These are phyloP conservation scores for Echinometra lucunter DNA, from an alignment of 53 echinoderm and acorn worm genomes.

Conservation along the genomic window DNA sequence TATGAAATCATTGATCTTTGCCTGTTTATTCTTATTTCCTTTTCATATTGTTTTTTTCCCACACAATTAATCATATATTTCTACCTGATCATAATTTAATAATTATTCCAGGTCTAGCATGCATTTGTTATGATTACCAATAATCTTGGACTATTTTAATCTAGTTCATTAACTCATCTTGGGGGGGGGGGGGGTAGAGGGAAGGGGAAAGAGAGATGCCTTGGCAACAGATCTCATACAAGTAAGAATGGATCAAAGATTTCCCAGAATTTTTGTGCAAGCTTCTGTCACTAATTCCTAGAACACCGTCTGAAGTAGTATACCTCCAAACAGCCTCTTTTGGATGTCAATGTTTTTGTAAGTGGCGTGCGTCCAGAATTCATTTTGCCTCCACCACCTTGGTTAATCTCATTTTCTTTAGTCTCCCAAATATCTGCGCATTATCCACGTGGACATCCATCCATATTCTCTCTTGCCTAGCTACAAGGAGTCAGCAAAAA, in stretches of 20 bases:
- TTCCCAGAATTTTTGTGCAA: background rate
- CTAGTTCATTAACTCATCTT: background rate
- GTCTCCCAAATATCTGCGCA: slow-evolving; percentile 25
- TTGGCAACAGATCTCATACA: too few relatives aligned
- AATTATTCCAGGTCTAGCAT: background rate
- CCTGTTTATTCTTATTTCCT: too few relatives aligned
- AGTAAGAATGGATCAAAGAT: too few relatives aligned
- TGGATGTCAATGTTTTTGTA: slow-evolving; percentile 1
- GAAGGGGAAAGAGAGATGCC: too few relatives aligned
- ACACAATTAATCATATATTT: background rate
- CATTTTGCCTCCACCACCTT: background rate
- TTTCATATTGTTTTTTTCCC: too few relatives aligned
- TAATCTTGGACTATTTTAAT: background rate
- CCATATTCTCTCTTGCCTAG: background rate
- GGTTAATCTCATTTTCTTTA: slow-evolving; percentile 45
- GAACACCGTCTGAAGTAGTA: background rate
- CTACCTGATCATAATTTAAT: background rate
- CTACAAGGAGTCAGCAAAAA: background rate
- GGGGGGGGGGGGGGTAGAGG: too few relatives aligned
- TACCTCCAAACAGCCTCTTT: background rate
- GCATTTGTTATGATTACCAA: background rate
- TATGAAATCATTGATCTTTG: too few relatives aligned
- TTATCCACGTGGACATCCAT: slow-evolving; percentile 29
- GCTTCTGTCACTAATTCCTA: background rate
- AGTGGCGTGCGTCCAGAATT: background rate